A percentile compares a stretch with the other conserved stretches of the same genome.
Conservation (phyloP, 2,888 invertebrate genomes). For the Caenorhabditis japonica region DNA sequence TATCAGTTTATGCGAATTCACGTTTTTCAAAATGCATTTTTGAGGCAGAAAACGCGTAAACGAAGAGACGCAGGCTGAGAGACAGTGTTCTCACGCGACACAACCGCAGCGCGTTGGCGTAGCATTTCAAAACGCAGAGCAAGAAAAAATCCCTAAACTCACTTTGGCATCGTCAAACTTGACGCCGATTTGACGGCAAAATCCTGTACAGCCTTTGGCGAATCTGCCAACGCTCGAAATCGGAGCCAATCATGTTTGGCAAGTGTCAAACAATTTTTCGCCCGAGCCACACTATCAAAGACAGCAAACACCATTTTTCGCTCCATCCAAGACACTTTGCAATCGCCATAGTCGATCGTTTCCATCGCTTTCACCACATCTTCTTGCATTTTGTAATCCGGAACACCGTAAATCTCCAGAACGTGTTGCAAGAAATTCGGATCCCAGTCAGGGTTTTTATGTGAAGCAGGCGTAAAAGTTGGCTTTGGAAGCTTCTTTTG, state of each 20-base stretch:
- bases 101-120: too few species aligned
- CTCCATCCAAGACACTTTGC: conserved; percentile 54
- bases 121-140: too few species aligned
- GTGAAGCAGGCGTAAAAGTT: background rate
- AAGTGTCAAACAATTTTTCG: conserved; percentile 35
- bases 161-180: conserved; percentile 25
- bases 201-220: conserved; percentile 41
- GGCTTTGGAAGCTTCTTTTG: conserved; percentile 14
- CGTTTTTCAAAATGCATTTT: too few species aligned
- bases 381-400: conserved; percentile 57
- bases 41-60: too few species aligned
- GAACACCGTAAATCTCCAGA: conserved; percentile 53
- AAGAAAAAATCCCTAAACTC: too few species aligned
- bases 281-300: conserved; percentile 34
- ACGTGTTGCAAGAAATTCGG: conserved; percentile 43
- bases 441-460: conserved; percentile 36
- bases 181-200: conserved; percentile 28
- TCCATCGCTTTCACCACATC: conserved; percentile 55
- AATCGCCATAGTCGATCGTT: conserved; percentile 42
- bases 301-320: conserved; percentile 54
- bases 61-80: too few species aligned
- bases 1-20: too few species aligned
- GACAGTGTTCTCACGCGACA: too few species aligned
- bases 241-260: conserved; percentile 54
- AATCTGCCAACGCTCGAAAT: conserved; percentile 39